Conservation (phyloP, 2,113 vertebrate species). For the Urocolius indicus region DNA sequence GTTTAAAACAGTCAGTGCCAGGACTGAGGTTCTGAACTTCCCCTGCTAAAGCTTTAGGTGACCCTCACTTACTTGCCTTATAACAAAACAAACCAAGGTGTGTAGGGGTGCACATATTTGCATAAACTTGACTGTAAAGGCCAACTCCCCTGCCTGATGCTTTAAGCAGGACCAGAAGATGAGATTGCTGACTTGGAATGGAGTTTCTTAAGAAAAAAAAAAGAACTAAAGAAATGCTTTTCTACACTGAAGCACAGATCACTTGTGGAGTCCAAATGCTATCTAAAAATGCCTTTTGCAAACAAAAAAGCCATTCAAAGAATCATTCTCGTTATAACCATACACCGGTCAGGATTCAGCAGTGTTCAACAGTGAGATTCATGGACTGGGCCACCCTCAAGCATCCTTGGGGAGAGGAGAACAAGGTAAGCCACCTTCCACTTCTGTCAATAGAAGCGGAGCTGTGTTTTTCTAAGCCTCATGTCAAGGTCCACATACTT, state of each 20-base stretch:
- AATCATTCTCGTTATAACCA: not conserved
- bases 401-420: not conserved
- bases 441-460: not conserved
- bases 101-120: not conserved
- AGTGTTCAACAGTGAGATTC: not conserved
- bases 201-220: not conserved
- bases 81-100: not conserved
- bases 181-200: not conserved
- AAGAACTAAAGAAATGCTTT: not conserved
- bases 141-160: not conserved
- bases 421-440: not conserved
- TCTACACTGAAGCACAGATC: not conserved
- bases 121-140: not conserved
- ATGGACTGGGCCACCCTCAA: not conserved
- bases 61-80: not conserved
- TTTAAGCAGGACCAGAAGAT: not conserved
- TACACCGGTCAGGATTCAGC: not conserved
- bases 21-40: not conserved
- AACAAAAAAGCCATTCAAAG: not conserved
- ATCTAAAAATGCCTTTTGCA: not conserved
- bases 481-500: not conserved
- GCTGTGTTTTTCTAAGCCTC: not conserved
- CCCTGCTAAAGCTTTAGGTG: not conserved
- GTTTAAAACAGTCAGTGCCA: not conserved
- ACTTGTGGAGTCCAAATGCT: not conserved